Conservation (phyloP, 1,140 invertebrate species). For the Eubasilissa regina region DNA sequence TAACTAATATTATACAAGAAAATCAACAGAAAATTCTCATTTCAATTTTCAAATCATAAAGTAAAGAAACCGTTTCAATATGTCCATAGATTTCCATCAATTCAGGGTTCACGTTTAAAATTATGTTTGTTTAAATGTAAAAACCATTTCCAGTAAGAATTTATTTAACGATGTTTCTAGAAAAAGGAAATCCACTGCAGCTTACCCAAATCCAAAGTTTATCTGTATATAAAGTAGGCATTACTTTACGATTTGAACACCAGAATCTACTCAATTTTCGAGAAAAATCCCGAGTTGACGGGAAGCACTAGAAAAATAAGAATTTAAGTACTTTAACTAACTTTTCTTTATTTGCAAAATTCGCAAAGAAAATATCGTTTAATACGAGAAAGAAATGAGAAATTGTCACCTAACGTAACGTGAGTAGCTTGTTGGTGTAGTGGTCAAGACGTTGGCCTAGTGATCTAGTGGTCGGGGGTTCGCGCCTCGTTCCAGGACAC, state of each 20-base stretch:
- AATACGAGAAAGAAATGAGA: no score
- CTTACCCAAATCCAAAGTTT: slow-evolving; percentile 4
- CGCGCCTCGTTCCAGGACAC: no score
- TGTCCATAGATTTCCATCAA: background rate
- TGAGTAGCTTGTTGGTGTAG: no score
- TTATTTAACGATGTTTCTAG: background rate
- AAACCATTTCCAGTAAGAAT: background rate
- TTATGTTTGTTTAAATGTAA: slow-evolving; percentile 1
- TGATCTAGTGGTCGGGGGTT: no score
- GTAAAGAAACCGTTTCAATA: background rate
- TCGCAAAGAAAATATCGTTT: background rate
- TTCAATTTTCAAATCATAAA: background rate
- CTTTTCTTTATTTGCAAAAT: background rate
- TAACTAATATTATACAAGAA: background rate
- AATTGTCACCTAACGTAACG: no score
- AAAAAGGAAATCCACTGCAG: background rate
- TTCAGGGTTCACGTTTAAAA: background rate
- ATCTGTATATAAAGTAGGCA: background rate
- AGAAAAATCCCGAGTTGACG: background rate
- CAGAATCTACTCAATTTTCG: slow-evolving; percentile 10
- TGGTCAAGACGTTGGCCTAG: no score
- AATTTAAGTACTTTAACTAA: background rate
- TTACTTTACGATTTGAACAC: slow-evolving; percentile 1
- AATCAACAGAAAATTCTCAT: background rate
- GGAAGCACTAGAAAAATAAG: slow-evolving; percentile 21